Base-by-base conservation (phyloP, 2,797 vertebrate genomes). In the Pachyuromys duprasi region DNA sequence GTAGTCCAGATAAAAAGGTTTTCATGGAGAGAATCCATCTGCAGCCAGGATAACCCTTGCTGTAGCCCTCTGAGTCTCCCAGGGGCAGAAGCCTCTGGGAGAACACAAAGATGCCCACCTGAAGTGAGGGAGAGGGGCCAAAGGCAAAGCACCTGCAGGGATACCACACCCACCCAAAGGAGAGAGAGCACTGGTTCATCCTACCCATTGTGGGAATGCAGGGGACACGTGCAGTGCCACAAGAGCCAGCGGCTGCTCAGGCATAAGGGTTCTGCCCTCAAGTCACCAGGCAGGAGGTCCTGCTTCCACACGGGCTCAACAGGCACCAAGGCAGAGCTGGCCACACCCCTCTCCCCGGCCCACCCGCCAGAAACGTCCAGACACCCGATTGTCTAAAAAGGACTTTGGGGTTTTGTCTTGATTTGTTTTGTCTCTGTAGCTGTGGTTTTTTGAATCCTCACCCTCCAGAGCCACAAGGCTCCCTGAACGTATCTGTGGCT, bases 1-100 rank as follows among this genome's bases (percentile, higher is more conserved):
- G 2, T 96, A 62, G 96, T 99, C 99, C 98, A 99, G 97, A 91
- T 97, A 98, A 72, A 96, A 89, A 99, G 98, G 39, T 99, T 98
- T 81, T 98, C 97, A 93, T 99, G 99, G 0, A 78, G 91, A 31
- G 96, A 92, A 0, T 92, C 94, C 91, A 82, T 93, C 39, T 80
- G 9, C 83, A 86, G 92, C 91, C 24, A 97, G 7, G 8, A 42
- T 9, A 28, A 33, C 14, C 65, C 91, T 20, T 2, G 0, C 39
- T 1, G 8, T 2, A 26, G 31, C 36, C 57, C 33, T 3, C 3
- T 5, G 20, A 62, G 60, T 45, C 11, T 36, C 57, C 74, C 14
- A 26, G 26, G 20, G 26, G 28, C 55, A 17, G 4, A 88, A 33
- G 70, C 62, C 26, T 17, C 26, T 13, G 2, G 28, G 18, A 42